These are phyloP conservation scores for Leptobrachium leishanense DNA, from an alignment of 2,113 vertebrate genomes.

Conservation along the genomic window DNA sequence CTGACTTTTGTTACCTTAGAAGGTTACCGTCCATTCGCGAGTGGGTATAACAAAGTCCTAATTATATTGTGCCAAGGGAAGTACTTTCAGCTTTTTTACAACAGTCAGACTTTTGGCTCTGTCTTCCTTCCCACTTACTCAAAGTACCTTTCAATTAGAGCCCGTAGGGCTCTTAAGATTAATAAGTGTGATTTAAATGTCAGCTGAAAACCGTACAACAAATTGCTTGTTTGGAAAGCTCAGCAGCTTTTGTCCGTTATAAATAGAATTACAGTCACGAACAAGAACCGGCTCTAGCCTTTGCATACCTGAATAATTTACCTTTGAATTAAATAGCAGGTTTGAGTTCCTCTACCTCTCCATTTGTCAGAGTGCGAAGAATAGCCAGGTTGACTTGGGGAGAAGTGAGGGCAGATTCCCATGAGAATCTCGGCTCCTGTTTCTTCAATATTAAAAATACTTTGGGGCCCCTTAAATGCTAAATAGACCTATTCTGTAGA, in stretches of 20 bases:
- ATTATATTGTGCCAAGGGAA: neutral
- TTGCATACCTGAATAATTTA: slow-evolving; percentile 26
- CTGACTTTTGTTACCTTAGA: neutral
- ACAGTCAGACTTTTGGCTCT: slow-evolving; percentile 9
- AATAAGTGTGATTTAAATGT: slow-evolving; percentile 42
- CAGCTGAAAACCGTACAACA: slow-evolving; percentile 41
- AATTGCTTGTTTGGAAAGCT: slow-evolving; percentile 15
- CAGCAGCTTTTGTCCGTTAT: slow-evolving; percentile 55
- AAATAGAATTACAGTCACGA: slow-evolving; percentile 50
- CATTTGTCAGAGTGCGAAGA: slow-evolving; percentile 21
- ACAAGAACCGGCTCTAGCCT: neutral
- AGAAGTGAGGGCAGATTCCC: neutral
- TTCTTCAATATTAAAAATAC: neutral
- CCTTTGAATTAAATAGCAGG: slow-evolving; percentile 25
- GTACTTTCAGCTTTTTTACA: neutral
- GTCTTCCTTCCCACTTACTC: neutral
- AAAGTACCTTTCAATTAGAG: slow-evolving; percentile 40
- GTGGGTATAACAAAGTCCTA: neutral
- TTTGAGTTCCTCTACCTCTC: slow-evolving; percentile 8
- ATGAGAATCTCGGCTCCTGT: neutral
- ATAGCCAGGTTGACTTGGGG: slow-evolving; percentile 1
- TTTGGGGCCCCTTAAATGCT: neutral
- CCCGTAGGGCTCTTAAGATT: slow-evolving; percentile 25
- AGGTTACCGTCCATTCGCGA: neutral
- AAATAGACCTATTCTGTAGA: neutral